These are phyloP conservation scores for Pantelozetes paolii DNA, from an alignment of 2,888 invertebrate species.

Conservation along the genomic window DNA sequence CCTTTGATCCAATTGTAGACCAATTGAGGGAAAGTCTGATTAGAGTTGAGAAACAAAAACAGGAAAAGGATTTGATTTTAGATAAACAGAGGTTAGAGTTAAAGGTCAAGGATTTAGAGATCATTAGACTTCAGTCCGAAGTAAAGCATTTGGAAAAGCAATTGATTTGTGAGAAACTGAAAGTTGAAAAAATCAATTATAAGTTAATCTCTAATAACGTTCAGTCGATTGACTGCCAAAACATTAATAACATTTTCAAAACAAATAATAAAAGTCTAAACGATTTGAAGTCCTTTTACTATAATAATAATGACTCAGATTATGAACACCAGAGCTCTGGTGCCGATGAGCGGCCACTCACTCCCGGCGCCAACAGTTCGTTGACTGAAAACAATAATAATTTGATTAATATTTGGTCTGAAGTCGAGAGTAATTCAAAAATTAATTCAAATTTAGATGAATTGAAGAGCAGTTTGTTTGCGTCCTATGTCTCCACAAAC, in stretches of 20 bases:
- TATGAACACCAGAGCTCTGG: background rate
- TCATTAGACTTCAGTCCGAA: background rate
- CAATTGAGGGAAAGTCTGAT: slow-evolving; percentile 12
- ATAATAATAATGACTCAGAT: background rate
- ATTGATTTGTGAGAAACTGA: background rate
- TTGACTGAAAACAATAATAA: background rate
- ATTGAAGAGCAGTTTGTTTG: background rate
- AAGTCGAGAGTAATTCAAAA: background rate
- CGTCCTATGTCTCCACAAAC: background rate
- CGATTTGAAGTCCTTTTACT: background rate
- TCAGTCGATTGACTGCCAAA: background rate
- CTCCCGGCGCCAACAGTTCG: background rate
- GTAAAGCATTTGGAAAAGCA: background rate
- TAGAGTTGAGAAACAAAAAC: slow-evolving; percentile 10
- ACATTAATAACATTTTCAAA: background rate
- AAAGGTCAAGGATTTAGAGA: background rate
- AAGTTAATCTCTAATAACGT: background rate
- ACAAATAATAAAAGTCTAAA: background rate
- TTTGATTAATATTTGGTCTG: background rate
- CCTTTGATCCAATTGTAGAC: background rate
- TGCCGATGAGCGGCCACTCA: background rate
- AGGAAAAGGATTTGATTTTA: background rate
- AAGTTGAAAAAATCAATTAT: background rate
- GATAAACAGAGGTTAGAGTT: background rate
- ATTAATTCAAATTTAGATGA: background rate